phyloP scores from a whole-genome alignment of 2,888 invertebrate genomes.

The Caenorhabditis sp. region DNA sequence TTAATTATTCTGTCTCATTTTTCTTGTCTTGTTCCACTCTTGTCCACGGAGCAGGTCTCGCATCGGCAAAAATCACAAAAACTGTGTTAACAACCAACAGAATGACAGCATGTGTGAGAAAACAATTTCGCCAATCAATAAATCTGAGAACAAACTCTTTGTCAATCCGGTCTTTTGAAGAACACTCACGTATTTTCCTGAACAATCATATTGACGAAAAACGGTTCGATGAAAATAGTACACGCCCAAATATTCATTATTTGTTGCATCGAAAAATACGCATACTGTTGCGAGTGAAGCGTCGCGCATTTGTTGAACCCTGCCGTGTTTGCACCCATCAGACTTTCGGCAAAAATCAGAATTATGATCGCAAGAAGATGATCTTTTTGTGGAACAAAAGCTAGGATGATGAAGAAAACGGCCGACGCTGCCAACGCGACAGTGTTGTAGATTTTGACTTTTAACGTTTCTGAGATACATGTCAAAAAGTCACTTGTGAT shows the following conservation, averaged over 20 bases:
- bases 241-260: slow-evolving; percentile 51
- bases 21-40: neutral
- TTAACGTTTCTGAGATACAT: slow-evolving; percentile 34
- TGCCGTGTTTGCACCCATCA: slow-evolving; percentile 49
- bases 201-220: slow-evolving; percentile 44
- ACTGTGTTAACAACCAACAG: slow-evolving; percentile 36
- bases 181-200: slow-evolving; percentile 43
- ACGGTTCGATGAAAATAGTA: slow-evolving; percentile 48
- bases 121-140: slow-evolving; percentile 46
- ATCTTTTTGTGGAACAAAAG: slow-evolving; percentile 39
- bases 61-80: slow-evolving; percentile 44
- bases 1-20: neutral
- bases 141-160: slow-evolving; percentile 20
- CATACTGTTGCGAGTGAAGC: slow-evolving; percentile 45
- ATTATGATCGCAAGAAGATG: slow-evolving; percentile 40
- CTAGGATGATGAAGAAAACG: slow-evolving; percentile 39
- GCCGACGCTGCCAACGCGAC: slow-evolving; percentile 42
- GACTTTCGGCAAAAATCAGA: slow-evolving; percentile 48
- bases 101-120: slow-evolving; percentile 43
- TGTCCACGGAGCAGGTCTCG: slow-evolving; percentile 39
- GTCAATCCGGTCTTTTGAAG: no score
- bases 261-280: slow-evolving; percentile 47
- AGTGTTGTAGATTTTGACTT: slow-evolving; percentile 39
- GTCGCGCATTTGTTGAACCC: slow-evolving; percentile 55
- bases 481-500: slow-evolving; percentile 37